A percentile compares a stretch with the other conserved stretches of the same genome.
Conservation (phyloP, 2,888 invertebrate genomes). For the Boloria selene region DNA sequence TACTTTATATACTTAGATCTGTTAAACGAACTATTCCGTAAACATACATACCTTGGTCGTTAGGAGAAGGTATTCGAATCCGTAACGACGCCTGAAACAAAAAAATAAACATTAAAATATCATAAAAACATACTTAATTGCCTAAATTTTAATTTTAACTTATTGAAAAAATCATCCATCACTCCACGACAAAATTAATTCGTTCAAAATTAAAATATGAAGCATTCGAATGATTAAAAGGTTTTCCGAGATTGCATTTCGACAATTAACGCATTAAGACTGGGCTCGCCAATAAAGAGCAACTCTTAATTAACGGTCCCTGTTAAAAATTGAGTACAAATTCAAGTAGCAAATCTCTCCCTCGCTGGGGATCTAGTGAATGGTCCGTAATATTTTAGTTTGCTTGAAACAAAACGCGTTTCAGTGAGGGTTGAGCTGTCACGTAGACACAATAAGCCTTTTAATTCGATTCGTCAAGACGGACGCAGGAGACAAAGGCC, state of each 20-base stretch:
- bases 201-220: constrained; percentile 73
- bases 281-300: constrained; percentile 78
- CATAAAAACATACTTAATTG: constrained; percentile 25
- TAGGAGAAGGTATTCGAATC: constrained; percentile 70
- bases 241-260: constrained; percentile 78
- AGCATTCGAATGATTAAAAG: constrained; percentile 76
- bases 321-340: constrained; percentile 83
- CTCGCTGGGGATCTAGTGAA: constrained; percentile 71
- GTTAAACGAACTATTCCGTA: neutral
- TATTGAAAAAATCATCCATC: constrained; percentile 60
- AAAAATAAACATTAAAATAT: constrained; percentile 30
- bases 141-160: constrained; percentile 41
- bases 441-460: constrained; percentile 83
- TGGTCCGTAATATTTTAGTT: constrained; percentile 82
- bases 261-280: constrained; percentile 82
- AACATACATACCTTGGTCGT: constrained; percentile 67
- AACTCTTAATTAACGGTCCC: constrained; percentile 79
- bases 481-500: constrained; percentile 78
- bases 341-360: constrained; percentile 76
- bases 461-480: constrained; percentile 83
- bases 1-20: neutral
- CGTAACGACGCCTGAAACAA: constrained; percentile 76
- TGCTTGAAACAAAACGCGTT: constrained; percentile 77
- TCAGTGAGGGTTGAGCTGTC: constrained; percentile 70
- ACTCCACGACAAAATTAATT: constrained; percentile 49